A percentile compares a stretch with the other conserved stretches of the same genome.
Conservation (phyloP, 1,140 invertebrate genomes). For the Saxidomus purpurata region DNA sequence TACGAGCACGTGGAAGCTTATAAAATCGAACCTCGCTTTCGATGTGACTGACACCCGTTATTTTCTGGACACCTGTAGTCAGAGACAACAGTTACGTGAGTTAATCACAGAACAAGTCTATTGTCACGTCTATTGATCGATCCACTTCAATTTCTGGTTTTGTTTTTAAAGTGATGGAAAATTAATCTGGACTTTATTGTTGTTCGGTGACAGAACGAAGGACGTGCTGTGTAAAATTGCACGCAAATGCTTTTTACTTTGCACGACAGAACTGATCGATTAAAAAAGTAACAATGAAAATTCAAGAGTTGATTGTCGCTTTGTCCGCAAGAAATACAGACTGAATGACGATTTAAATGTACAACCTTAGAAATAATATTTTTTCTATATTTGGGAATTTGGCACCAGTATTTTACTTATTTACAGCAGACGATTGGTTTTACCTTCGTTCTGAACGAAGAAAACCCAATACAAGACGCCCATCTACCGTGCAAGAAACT, state of each 20-base stretch:
- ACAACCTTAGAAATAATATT: too few relatives aligned
- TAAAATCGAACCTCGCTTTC: background rate
- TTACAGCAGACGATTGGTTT: too few relatives aligned
- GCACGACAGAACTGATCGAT: too few relatives aligned
- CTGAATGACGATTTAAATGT: too few relatives aligned
- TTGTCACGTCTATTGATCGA: background rate
- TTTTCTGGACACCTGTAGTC: conserved; percentile 2
- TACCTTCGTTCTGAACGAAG: too few relatives aligned
- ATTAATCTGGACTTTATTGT: background rate
- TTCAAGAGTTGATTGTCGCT: too few relatives aligned
- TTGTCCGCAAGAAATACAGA: too few relatives aligned
- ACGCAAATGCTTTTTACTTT: background rate
- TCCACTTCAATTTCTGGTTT: background rate
- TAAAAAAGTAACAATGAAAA: too few relatives aligned
- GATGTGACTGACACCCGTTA: background rate
- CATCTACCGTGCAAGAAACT: too few relatives aligned
- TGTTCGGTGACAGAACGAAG: background rate
- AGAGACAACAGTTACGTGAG: conserved; percentile 15
- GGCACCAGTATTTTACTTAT: too few relatives aligned
- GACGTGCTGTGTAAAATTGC: background rate
- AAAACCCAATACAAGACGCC: too few relatives aligned
- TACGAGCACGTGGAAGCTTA: background rate
- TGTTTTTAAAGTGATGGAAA: conserved; percentile 5
- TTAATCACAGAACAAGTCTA: background rate
- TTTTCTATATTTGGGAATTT: too few relatives aligned